phyloP scores from a whole-genome alignment of 2,888 invertebrate species.

The Archaeoteleia sp. region DNA sequence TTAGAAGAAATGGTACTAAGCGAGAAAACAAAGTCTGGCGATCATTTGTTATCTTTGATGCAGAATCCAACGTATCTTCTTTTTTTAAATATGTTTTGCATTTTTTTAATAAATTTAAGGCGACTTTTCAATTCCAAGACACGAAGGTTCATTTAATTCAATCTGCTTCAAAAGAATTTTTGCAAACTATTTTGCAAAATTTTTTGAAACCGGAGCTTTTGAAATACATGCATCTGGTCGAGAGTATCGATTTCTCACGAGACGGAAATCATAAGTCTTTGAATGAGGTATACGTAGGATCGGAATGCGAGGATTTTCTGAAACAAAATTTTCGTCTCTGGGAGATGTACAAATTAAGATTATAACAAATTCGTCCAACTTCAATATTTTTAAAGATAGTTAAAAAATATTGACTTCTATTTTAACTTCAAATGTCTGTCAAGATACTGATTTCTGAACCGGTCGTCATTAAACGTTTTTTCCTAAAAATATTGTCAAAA shows the following conservation, averaged over 20 bases:
- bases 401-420: too few relatives aligned
- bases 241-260: slow-evolving; percentile 1
- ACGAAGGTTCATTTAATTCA: slow-evolving; percentile 10
- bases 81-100: slow-evolving; percentile 2
- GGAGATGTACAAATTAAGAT: too few relatives aligned
- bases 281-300: neutral
- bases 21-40: slow-evolving; percentile 14
- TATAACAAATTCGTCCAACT: too few relatives aligned
- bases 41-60: neutral
- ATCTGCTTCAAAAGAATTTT: neutral
- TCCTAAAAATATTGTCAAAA: too few relatives aligned
- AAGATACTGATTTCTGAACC: too few relatives aligned
- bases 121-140: slow-evolving; percentile 5
- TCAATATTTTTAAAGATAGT: too few relatives aligned
- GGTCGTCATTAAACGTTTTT: too few relatives aligned
- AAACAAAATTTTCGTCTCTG: too few relatives aligned
- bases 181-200: slow-evolving; percentile 2
- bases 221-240: neutral
- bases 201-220: slow-evolving; percentile 2
- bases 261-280: neutral
- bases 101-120: slow-evolving; percentile 7
- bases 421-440: too few relatives aligned
- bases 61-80: slow-evolving; percentile 9
- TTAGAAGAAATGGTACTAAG: neutral
- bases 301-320: slow-evolving; percentile 3